Evolutionary conservation across 2,797 vertebrate species (phyloP), one percentile per base, ranked within the genome.

Genomic region (Protosalanx chinensis): DNA sequence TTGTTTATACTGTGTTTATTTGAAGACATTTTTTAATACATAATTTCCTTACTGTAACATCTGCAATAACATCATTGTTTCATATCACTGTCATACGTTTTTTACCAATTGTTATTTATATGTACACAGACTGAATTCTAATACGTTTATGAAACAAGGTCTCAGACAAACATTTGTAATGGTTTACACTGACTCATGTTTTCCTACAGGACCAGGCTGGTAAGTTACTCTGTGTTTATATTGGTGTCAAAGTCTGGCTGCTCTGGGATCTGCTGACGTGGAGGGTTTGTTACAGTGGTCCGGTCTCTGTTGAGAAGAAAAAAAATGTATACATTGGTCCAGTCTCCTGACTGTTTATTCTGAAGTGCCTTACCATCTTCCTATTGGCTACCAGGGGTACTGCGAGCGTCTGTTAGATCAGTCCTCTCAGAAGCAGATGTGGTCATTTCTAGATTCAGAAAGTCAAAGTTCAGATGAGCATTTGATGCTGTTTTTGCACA

Each of bases 291-390:
- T 32, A 70, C 49, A 12, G 72, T 41, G 63, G 33, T 68, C 59
- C 46, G 57, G n/a, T 86, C 78, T 68, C 85, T 91, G 74, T 67
- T 56, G 49, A 70, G 79, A 68, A 65, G 20, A 67, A 73, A 30
- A 51, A 3, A 68, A 35, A 10, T 64, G n/a, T 69, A 51, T 8
- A 13, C 51, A 74, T 27, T 15, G 49, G 12, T 15, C 20, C 8
- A 15, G 23, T 56, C 30, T 33, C 53, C n/a, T 5, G 15, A 6
- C 12, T 23, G 1, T 23, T 33, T 3, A 30, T 12, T 61, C 4
- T 61, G 13, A 5, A 15, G 59, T 15, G 27, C 27, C 73, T 78
- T 77, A 62, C 35, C 76, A 32, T 74, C 33, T 60, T 46, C 62
- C 18, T 82, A 76, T 46, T 67, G 69, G 64, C 63, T 75, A 35